phyloP scores from a whole-genome alignment of 2,113 vertebrate species.

The Heterotis niloticus region DNA sequence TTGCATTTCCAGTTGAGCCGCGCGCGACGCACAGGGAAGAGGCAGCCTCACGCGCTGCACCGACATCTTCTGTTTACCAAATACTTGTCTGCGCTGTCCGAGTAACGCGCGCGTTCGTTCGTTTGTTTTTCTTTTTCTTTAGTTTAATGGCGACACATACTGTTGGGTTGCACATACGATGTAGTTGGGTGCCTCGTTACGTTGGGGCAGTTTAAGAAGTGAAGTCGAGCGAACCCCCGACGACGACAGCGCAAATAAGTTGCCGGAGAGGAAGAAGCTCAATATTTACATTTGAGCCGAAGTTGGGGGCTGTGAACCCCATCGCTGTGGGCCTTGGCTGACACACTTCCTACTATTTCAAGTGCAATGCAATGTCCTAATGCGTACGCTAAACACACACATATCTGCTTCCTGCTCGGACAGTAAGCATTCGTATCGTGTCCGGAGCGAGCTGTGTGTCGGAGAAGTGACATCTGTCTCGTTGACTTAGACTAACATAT shows the following conservation, averaged over 20 bases:
- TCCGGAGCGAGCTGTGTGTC: too few relatives aligned
- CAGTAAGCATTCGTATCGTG: too few relatives aligned
- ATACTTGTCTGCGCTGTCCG: too few relatives aligned
- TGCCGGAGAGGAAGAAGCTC: background rate
- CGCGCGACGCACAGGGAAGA: too few relatives aligned
- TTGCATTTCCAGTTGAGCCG: background rate
- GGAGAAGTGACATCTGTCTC: too few relatives aligned
- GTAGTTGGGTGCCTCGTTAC: background rate
- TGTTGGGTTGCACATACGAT: background rate
- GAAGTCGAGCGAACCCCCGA: background rate
- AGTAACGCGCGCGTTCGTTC: background rate
- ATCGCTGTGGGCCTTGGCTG: background rate
- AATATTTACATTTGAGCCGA: constrained; percentile 18
- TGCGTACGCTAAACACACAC: background rate
- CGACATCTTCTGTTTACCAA: too few relatives aligned
- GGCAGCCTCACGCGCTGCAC: too few relatives aligned
- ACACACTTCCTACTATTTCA: background rate
- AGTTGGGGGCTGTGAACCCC: background rate
- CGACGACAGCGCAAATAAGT: constrained; percentile 4
- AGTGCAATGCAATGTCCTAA: background rate
- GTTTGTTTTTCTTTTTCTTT: background rate
- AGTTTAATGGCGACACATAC: background rate
- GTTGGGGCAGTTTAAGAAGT: background rate
- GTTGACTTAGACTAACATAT: too few relatives aligned
- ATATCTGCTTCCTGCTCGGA: background rate